Evolutionary conservation across 2,888 invertebrate species (phyloP), one percentile per base, ranked within the genome.

Genomic region (Mamestra brassicae): DNA sequence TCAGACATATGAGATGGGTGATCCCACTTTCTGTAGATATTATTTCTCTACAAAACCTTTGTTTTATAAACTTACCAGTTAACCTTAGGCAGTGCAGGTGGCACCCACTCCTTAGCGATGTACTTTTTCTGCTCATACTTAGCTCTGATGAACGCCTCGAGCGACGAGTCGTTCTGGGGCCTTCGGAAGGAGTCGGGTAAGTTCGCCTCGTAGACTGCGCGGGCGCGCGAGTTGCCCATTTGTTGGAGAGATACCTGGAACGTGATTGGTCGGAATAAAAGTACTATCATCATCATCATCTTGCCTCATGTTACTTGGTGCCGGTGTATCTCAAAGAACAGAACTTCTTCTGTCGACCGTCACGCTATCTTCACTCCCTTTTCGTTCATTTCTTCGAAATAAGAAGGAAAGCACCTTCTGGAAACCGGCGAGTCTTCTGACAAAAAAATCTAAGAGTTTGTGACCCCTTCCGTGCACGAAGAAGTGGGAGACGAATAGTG

Each of bases 41-140:
- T 11, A 54, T 54, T n/a, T 54, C n/a, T 55, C 26, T 55, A 11
- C 4, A 26, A 26, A 55, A 26, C n/a, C 55, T 4, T 55, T 26
- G 13, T 0, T 57, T 34, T 34, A 34, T 34, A 4, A n/a, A 89
- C 93, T 89, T 62, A 96, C 97, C 98, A 98, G 92, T 98, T 97
- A 82, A 98, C 98, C 95, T 98, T 98, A 7, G 99, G 98, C 87
- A 98, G 95, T 8, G 98, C 97, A 17, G 98, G 98, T 58, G 98
- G 98, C 68, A 99, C 98, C 99, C 99, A 99, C 96, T 99, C 99
- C 89, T 98, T 98, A n/a, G 99, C 99, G 89, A 99, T 98, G 94
- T 99, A 99, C 93, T 99, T 99, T 96, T 99, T 99, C 92, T 99
- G 98, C 94, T 99, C 99, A 93, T 99, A 99, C 96, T 99, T 99